phyloP scores from a whole-genome alignment of 2,113 vertebrate species.

The Podarcis muralis region DNA sequence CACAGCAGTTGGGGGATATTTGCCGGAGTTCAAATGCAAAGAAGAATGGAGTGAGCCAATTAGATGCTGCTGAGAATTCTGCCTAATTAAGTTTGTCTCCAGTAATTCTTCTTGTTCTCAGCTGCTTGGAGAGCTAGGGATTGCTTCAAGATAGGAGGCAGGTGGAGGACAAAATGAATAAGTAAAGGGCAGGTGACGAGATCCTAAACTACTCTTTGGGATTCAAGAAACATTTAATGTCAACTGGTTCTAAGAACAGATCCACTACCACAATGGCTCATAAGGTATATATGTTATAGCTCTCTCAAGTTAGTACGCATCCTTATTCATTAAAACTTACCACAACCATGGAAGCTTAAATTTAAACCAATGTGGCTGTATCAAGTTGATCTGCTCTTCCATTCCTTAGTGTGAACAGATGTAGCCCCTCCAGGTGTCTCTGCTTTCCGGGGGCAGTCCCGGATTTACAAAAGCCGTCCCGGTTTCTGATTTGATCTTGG shows the following conservation, averaged over 20 bases:
- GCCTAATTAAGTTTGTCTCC: neutral
- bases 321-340: neutral
- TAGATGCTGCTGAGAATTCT: slow-evolving; percentile 24
- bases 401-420: neutral
- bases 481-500: too few relatives aligned
- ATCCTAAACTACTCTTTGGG: neutral
- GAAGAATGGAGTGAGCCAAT: slow-evolving; percentile 30
- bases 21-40: slow-evolving; percentile 26
- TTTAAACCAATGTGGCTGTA: neutral
- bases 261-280: neutral
- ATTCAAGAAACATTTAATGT: neutral
- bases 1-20: neutral
- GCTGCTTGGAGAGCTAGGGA: neutral
- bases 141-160: neutral
- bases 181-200: neutral
- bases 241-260: neutral
- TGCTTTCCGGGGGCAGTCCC: too few relatives aligned
- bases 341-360: neutral
- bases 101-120: neutral
- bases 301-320: neutral
- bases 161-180: neutral
- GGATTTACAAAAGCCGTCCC: too few relatives aligned
- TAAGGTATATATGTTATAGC: neutral
- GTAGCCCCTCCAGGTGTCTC: too few relatives aligned
- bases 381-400: neutral